Evolutionary conservation across 2,888 invertebrate genomes (phyloP), one percentile per base, ranked within the genome.

Genomic region (Apotomis betuletana): DNA sequence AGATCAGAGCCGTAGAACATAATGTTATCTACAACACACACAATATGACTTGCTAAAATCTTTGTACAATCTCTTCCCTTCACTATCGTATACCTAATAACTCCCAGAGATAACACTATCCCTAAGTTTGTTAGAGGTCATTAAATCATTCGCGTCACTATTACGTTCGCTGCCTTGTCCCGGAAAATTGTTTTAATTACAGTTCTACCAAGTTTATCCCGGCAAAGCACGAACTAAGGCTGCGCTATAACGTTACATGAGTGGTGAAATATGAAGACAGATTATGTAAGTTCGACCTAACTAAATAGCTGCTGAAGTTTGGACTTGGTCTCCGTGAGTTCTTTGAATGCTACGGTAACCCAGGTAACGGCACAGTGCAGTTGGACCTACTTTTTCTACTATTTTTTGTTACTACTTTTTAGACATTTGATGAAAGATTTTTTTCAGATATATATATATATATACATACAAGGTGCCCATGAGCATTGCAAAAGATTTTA

Each of bases 61-160:
- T 41, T 60, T 49, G 46, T 59, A 55, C 49, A 61, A 69, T 55
- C 49, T 63, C 57, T 41, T 55, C 62, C 51, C 67, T 65, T 59
- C 13, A 72, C 58, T 67, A 63, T 65, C 10, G 12, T 83, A 80
- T 81, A n/a, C n/a, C n/a, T n/a, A 80, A 77, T 79, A 81, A 76
- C 80, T 82, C 83, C 81, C 82, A 82, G 59, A 77, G 77, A 75
- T 76, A 79, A 76, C 78, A 75, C 76, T 80, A 79, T 77, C 78
- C 54, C 83, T 77, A 88, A 88, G 84, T 89, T 89, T 85, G 84
- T 87, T 84, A 83, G 90, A 86, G 83, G 85, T 85, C 86, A 86
- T 85, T 90, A 89, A 90, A 90, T 91, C 90, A 90, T 89, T 86
- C 83, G 83, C 83, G 84, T 87, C 86, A 87, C 84, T 86, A 79